Evolutionary conservation across 2,888 invertebrate species (phyloP).

Genomic region (Stomorhina lunata): DNA sequence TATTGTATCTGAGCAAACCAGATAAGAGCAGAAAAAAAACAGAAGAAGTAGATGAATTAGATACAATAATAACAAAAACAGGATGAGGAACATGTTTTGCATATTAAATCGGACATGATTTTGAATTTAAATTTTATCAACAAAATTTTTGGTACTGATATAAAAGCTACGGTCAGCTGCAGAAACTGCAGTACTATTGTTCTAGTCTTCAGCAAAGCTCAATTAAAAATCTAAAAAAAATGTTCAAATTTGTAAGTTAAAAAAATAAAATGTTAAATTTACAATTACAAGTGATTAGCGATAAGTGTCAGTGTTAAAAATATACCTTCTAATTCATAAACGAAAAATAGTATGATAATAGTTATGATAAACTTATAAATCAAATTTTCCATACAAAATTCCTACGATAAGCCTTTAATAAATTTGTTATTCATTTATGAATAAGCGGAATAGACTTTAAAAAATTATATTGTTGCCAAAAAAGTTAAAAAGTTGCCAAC

Average conservation of each 20-base stretch:
- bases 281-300: no score
- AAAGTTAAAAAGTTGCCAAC: no score
- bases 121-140: conserved; percentile 32
- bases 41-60: not conserved
- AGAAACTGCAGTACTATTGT: conserved; percentile 62
- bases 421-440: no score
- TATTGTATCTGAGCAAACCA: conserved; percentile 27
- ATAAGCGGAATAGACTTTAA: no score
- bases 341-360: no score
- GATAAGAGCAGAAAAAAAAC: not conserved
- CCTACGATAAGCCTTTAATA: no score
- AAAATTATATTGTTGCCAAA: no score
- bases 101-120: conserved; percentile 70
- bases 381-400: no score
- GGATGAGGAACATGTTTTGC: conserved; percentile 77
- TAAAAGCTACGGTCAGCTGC: conserved; percentile 71
- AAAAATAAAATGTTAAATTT: not conserved
- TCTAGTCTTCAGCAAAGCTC: conserved; percentile 67
- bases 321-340: no score
- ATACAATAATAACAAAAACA: conserved; percentile 65
- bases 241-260: conserved; percentile 75
- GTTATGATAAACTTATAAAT: no score
- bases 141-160: conserved; percentile 57
- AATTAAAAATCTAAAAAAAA: conserved; percentile 65
- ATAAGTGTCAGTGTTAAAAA: no score